Conservation (phyloP, 2,113 vertebrate species). For the Raphicerus campestris region DNA sequence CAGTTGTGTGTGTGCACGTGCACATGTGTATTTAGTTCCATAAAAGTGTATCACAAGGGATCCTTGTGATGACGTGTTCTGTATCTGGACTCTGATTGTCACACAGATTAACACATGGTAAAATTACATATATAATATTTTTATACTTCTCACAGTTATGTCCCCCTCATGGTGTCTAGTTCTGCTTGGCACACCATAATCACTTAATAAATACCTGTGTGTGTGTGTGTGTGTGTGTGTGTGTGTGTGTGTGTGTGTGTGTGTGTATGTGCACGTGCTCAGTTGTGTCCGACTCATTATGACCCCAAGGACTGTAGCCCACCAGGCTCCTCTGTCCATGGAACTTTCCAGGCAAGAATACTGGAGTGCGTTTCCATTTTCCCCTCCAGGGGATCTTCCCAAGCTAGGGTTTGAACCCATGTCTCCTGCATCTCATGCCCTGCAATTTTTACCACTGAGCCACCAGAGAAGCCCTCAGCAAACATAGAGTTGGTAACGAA, state of each 20-base stretch:
- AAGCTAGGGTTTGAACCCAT: neutral
- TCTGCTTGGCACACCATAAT: neutral
- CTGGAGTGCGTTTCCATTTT: neutral
- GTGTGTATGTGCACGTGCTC: neutral
- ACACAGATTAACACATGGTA: neutral
- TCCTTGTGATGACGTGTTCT: neutral
- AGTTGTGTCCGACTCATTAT: neutral
- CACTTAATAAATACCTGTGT: neutral
- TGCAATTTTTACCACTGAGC: neutral
- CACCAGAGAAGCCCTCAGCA: neutral
- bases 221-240: neutral
- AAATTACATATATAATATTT: neutral
- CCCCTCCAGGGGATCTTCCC: neutral
- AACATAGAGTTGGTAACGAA: neutral
- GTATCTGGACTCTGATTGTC: neutral
- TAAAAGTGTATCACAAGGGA: neutral
- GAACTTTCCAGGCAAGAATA: neutral
- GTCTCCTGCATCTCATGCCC: neutral
- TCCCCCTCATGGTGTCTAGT: too few species aligned
- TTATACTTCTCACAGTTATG: neutral
- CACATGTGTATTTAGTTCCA: accelerated
- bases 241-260: too few species aligned
- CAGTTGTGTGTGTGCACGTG: neutral
- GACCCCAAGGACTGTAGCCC: neutral
- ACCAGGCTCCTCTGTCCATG: neutral